Percentiles rank a stretch among this genome's conserved stretches.
phyloP scores from a whole-genome alignment of 2,113 vertebrate species.

The Herpailurus yagouaroundi region DNA sequence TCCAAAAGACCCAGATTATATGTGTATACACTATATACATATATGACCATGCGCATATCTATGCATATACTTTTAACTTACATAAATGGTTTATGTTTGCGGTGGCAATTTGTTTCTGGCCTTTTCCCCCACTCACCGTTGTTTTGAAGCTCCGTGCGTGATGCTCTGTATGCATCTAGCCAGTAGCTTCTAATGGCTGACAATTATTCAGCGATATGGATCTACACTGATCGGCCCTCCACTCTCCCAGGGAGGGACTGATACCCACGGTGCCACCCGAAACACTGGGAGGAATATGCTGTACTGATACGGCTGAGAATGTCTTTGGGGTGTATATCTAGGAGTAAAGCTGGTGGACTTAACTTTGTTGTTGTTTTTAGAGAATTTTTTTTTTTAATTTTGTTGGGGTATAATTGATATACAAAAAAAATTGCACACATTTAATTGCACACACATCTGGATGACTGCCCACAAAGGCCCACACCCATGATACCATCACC shows the following conservation, averaged over 20 bases:
- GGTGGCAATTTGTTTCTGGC: not conserved
- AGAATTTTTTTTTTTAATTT: not conserved
- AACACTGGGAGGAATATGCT: not conserved
- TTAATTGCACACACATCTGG: not conserved
- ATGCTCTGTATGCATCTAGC: not conserved
- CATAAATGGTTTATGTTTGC: not conserved
- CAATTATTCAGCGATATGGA: fast-evolving
- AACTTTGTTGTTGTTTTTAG: not conserved
- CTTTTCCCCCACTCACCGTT: not conserved
- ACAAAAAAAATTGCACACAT: not conserved
- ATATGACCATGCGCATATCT: not conserved
- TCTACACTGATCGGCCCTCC: not conserved
- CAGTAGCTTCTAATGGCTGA: not conserved
- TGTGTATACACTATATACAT: too few relatives aligned
- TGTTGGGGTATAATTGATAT: too few relatives aligned
- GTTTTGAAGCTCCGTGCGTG: fast-evolving
- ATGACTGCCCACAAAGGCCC: not conserved
- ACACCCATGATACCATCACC: too few relatives aligned
- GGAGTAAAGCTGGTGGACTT: not conserved
- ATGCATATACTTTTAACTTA: not conserved
- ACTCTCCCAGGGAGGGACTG: not conserved
- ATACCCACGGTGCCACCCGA: not conserved
- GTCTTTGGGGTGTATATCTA: not conserved
- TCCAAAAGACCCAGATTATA: not conserved
- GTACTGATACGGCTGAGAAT: not conserved